Percentiles rank a stretch among this genome's conserved stretches.
Evolutionary conservation across 2,888 invertebrate species (phyloP).

Genomic region (Lepidocyrtinus sp.): DNA sequence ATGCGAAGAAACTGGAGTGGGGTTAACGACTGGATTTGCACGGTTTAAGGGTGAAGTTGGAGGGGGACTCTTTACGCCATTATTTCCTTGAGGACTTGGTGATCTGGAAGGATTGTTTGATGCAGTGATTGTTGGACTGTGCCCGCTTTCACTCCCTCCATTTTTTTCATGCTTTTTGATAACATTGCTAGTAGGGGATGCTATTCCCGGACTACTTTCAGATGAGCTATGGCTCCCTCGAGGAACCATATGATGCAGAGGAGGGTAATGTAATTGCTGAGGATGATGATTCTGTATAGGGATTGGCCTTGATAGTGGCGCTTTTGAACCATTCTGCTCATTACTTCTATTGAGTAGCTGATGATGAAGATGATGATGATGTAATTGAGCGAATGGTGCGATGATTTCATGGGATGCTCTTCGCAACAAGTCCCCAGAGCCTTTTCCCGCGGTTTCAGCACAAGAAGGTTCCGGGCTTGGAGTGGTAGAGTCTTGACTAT

Average conservation of each 20-base stretch:
- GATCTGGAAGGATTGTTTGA: conserved; percentile 30
- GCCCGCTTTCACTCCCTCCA: conserved; percentile 15
- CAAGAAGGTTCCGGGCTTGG: conserved; percentile 68
- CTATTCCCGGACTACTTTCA: conserved; percentile 45
- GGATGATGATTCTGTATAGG: conserved; percentile 45
- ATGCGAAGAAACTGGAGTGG: conserved; percentile 71
- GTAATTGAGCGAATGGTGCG: conserved; percentile 49
- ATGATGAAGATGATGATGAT: conserved; percentile 49
- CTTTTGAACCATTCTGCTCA: conserved; percentile 7
- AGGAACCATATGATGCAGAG: conserved; percentile 37
- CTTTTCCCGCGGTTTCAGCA: conserved; percentile 63
- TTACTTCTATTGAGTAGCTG: conserved; percentile 53
- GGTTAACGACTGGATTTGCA: conserved; percentile 72
- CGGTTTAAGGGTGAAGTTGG: conserved; percentile 15
- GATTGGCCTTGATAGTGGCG: conserved; percentile 12
- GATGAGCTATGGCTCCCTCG: conserved; percentile 60
- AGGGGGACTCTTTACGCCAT: conserved; percentile 31
- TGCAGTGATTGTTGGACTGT: conserved; percentile 10
- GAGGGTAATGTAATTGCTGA: conserved; percentile 46
- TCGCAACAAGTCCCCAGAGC: conserved; percentile 27
- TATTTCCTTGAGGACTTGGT: conserved; percentile 50
- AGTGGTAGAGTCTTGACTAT: conserved; percentile 27
- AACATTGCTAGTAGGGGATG: conserved; percentile 51
- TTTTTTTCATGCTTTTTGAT: conserved; percentile 42
- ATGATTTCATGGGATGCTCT: conserved; percentile 21